Base-by-base conservation (phyloP, 2,888 invertebrate species). In the Phorcus lineatus region DNA sequence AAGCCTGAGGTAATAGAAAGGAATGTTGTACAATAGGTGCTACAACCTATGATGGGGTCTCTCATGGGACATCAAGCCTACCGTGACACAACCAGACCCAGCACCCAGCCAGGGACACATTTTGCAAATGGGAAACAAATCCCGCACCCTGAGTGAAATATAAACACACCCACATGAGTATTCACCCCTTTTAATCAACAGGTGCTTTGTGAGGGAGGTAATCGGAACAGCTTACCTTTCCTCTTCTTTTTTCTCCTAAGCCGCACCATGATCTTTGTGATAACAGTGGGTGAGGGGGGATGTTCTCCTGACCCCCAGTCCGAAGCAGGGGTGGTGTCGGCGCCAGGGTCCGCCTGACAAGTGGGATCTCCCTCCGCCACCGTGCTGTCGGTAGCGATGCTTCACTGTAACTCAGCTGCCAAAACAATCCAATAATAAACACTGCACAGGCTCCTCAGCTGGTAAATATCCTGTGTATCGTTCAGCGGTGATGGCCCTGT, bases 351-450 rank as follows among this genome's bases (percentile, higher is more conserved):
- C 28, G 28, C 62, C 62, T 62, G 62, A 28, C 62, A 28, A 28
- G 16, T 28, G 62, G 62, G 28, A 62, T 62, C 62, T 62, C 62
- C 62, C 62, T 62, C 62, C 62, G 28, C 62, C 62, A 28, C 62
- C 62, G 62, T 62, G 28, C 24, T 62, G 62, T 28, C 24, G 62
- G n/a, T 28, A 13, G 24, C n/a, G 47, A 47, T 47, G 47, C 47
- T 47, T 11, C 47, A 47, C 47, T 47, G 47, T 47, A 47, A 62
- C 28, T 62, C 62, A 62, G 62, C 62, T 62, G 62, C 62, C 62
- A 24, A 62, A 62, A 28, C 62, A 62, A 62, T 62, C 62, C 28
- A 62, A 62, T 62, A 62, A 62, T 62, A 62, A 62, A 62, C 62
- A 62, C 24, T 24, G 62, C 11, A 47, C 47, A 11, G 13, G 28